phyloP scores from a whole-genome alignment of 2,113 vertebrate species.

The Amblyopsis rosae region DNA sequence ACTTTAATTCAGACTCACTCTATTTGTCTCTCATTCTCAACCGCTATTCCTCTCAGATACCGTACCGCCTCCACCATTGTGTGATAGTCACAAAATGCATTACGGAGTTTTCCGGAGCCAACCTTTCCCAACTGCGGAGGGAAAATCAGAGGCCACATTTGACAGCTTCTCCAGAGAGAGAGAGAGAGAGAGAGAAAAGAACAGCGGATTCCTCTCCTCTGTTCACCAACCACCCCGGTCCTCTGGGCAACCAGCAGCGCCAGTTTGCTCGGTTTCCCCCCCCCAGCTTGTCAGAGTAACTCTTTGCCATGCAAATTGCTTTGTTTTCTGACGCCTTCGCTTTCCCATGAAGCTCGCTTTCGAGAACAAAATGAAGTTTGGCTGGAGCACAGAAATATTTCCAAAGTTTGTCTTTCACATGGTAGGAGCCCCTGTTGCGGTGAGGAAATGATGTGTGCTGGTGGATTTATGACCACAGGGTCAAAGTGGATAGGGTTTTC shows the following conservation, averaged over 20 bases:
- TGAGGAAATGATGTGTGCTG: conserved; percentile 11
- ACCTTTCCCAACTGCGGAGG: background rate
- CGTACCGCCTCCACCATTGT: conserved; percentile 41
- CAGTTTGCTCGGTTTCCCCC: conserved; percentile 8
- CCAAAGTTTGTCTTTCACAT: conserved; percentile 35
- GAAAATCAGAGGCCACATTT: conserved; percentile 27
- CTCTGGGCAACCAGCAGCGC: conserved; percentile 48
- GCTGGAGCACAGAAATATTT: conserved; percentile 10
- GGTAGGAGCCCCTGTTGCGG: conserved; percentile 17
- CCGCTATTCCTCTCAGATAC: conserved; percentile 18
- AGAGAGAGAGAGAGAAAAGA: conserved; percentile 29
- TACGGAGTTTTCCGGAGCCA: conserved; percentile 15
- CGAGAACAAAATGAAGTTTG: conserved; percentile 26
- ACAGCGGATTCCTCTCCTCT: conserved; percentile 47
- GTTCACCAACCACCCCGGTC: conserved; percentile 52
- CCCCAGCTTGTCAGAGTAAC: conserved; percentile 56
- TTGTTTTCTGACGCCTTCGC: conserved; percentile 29
- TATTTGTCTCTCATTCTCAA: conserved; percentile 14
- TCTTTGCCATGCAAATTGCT: conserved; percentile 63
- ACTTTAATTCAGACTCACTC: background rate
- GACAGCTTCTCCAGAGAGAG: conserved; percentile 37
- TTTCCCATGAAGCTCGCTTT: conserved; percentile 24
- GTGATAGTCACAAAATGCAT: conserved; percentile 52
- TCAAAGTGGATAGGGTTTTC: conserved; percentile 29
- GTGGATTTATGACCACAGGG: conserved; percentile 42